Percentiles rank a stretch among this genome's conserved stretches.
Evolutionary conservation across 2,113 vertebrate species (phyloP).

Genomic region (Podarcis raffonei): DNA sequence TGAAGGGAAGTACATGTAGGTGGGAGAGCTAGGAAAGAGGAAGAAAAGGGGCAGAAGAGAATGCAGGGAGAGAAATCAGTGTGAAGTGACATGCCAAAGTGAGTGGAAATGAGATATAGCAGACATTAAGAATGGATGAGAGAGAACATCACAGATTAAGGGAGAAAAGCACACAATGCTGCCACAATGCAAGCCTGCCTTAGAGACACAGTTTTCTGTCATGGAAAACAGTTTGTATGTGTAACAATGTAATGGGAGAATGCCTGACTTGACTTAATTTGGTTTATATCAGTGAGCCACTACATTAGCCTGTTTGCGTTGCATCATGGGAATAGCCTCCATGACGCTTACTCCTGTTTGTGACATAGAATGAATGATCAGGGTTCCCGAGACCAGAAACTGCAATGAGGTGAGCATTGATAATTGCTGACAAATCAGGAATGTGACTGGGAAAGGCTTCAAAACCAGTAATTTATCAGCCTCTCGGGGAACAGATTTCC

Average conservation of each 20-base stretch:
- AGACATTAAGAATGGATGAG: not conserved
- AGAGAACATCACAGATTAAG: not conserved
- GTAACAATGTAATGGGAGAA: not conserved
- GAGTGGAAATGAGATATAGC: not conserved
- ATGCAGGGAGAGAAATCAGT: not conserved
- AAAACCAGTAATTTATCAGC: too few species aligned
- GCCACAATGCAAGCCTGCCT: accelerated
- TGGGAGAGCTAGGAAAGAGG: not conserved
- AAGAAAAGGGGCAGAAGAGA: not conserved
- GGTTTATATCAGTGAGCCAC: too few species aligned
- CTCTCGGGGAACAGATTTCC: too few species aligned
- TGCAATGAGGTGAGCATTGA: too few species aligned
- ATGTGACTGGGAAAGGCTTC: too few species aligned
- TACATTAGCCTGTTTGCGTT: too few species aligned
- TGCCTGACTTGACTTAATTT: too few species aligned
- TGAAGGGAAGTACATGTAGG: not conserved
- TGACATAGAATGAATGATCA: too few species aligned
- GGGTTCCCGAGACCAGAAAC: too few species aligned
- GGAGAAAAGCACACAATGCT: not conserved
- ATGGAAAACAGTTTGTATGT: not conserved
- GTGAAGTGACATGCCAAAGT: not conserved
- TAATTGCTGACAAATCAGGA: too few species aligned
- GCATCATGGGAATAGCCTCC: too few species aligned
- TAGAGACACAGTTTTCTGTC: accelerated
- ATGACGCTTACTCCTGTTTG: too few species aligned